These are phyloP conservation scores for Perca fluviatilis DNA, from an alignment of 2,113 vertebrate genomes.

Conservation along the genomic window DNA sequence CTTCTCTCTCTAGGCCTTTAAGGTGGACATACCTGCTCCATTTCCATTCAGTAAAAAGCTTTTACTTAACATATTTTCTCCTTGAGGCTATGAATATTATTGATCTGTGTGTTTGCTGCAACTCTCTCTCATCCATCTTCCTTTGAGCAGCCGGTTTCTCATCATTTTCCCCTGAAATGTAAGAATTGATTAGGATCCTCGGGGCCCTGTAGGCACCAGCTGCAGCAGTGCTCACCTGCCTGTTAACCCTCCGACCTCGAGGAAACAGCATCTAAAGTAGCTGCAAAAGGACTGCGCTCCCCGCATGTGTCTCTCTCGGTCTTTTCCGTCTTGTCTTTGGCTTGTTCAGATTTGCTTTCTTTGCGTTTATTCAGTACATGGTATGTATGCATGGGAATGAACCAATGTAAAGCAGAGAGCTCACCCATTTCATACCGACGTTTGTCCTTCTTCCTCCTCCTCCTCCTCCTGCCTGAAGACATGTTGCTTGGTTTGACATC, in stretches of 20 bases:
- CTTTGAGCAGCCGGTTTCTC: conserved; percentile 78
- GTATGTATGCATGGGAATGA: conserved; percentile 55
- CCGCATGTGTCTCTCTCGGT: not conserved
- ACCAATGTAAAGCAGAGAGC: conserved; percentile 63
- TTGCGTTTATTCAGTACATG: conserved; percentile 22
- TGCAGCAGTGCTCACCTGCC: conserved; percentile 60
- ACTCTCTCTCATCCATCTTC: conserved; percentile 80
- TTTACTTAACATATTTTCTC: conserved; percentile 78
- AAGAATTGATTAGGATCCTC: conserved; percentile 80
- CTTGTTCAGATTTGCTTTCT: conserved; percentile 21
- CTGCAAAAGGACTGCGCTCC: conserved; percentile 2
- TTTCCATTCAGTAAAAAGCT: conserved; percentile 72
- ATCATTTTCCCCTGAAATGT: conserved; percentile 81
- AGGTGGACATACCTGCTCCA: conserved; percentile 49
- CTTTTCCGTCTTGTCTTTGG: not conserved
- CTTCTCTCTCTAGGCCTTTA: conserved; percentile 34
- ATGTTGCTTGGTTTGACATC: conserved; percentile 58
- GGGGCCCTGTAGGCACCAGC: conserved; percentile 68
- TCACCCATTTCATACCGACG: conserved; percentile 55
- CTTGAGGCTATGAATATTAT: conserved; percentile 82
- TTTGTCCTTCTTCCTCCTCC: conserved; percentile 16
- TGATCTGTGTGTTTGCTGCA: conserved; percentile 80
- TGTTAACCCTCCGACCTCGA: conserved; percentile 67
- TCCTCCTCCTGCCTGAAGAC: conserved; percentile 48
- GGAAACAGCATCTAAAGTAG: conserved; percentile 47